These are phyloP conservation scores for Cynopterus brachyotis DNA, from an alignment of 2,113 vertebrate genomes.

Conservation along the genomic window DNA sequence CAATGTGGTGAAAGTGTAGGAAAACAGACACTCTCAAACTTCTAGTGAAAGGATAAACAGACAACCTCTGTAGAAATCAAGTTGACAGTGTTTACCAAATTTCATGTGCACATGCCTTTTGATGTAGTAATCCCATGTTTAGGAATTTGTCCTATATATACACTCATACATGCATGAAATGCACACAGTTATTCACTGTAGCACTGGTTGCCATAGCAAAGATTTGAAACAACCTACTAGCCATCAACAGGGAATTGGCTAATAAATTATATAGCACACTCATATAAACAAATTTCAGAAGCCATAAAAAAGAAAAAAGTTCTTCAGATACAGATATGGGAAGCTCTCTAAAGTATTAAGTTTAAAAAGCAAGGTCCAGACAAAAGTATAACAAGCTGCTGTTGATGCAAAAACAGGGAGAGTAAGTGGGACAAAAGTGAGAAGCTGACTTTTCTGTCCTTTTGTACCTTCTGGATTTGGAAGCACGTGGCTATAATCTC, in stretches of 20 bases:
- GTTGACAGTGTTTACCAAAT: slow-evolving; percentile 9
- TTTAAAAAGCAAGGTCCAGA: slow-evolving; percentile 38
- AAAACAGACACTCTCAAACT: not conserved
- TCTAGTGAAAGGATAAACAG: not conserved
- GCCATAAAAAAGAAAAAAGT: slow-evolving; percentile 47
- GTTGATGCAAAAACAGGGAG: not conserved
- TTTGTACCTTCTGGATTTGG: not conserved
- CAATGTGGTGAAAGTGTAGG: not conserved
- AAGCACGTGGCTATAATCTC: not conserved
- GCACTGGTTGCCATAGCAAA: not conserved
- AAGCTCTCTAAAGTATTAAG: slow-evolving; percentile 1
- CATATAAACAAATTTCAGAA: slow-evolving; percentile 18
- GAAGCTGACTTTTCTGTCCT: slow-evolving; percentile 21
- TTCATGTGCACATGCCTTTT: not conserved
- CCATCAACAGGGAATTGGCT: not conserved
- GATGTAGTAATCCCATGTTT: not conserved
- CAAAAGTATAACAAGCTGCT: not conserved
- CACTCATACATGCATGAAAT: not conserved
- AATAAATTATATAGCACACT: not conserved
- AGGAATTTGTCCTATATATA: not conserved
- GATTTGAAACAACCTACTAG: slow-evolving; percentile 4
- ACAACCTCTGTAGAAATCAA: not conserved
- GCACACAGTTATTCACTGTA: not conserved
- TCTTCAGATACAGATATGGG: not conserved
- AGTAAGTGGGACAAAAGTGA: not conserved